Base-by-base conservation (phyloP, 2,888 invertebrate species). In the Nipponacmea schrenckii region DNA sequence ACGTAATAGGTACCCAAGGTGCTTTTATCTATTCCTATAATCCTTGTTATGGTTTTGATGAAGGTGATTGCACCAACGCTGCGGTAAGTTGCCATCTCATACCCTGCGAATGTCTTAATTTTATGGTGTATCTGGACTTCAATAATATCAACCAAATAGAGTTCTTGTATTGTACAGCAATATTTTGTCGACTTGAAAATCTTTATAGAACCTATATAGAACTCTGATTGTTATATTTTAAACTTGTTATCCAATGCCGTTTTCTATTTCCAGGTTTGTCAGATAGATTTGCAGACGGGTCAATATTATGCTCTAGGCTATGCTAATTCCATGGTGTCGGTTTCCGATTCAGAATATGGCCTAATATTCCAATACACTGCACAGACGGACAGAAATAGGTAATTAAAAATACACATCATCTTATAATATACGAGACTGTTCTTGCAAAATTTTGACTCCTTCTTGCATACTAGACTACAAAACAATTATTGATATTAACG, bases 1-100 rank as follows among this genome's bases (percentile, higher is more conserved):
- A 56, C 24, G 56, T 56, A 20, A 12, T 10, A 8, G 24, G 20
- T 24, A 56, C 20, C 14, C 56, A 2, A 12, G 39, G 39, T 39
- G 8, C 10, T 24, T 56, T 24, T 56, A 24, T 12, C 56, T 56
- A 56, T 24, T 56, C 56, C 12, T 56, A 56, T 14, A 56, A 56
- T 24, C 56, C 56, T 20, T 56, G 56, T 15, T 56, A 56, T 24
- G 56, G 12, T 56, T 56, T 56, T 56, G 14, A 20, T 24, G 56
- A 56, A 56, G 39, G 39, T 39, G 56, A 10, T 20, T 56, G 56
- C 14, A 20, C 20, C 20, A 20, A 56, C 14, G 24, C 56, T 24
- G 56, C 56, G 12, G 56, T 56, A 56, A 56, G 56, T 56, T 39
- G 31, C 31, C n/a, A n/a, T n/a, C n/a, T n/a, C n/a, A n/a, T n/a